These are phyloP conservation scores for Tigriopus californicus DNA, from an alignment of 2,888 invertebrate genomes.

Conservation along the genomic window DNA sequence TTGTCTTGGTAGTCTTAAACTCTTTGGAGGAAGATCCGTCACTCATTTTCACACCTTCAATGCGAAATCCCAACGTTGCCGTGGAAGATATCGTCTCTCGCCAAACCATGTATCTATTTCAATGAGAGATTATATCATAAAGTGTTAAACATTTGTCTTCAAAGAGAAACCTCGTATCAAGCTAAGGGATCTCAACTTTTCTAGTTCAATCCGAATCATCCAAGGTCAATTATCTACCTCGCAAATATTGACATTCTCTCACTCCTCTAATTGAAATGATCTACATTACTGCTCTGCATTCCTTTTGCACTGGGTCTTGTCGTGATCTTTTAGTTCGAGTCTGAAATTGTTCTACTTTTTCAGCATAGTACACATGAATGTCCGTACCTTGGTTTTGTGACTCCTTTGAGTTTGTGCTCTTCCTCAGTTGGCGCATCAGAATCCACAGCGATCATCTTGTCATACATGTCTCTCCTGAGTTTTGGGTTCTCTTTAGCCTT, in stretches of 20 bases:
- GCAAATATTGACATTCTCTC: too few species aligned
- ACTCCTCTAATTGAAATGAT: too few species aligned
- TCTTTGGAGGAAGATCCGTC: slow-evolving; percentile 83
- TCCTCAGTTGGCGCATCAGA: slow-evolving; percentile 69
- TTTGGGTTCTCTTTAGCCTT: slow-evolving; percentile 90
- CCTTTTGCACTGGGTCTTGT: too few species aligned
- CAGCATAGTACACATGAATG: too few species aligned
- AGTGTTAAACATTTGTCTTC: too few species aligned
- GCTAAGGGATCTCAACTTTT: too few species aligned
- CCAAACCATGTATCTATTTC: slow-evolving; percentile 62
- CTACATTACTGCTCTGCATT: too few species aligned
- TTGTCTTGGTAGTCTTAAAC: slow-evolving; percentile 77
- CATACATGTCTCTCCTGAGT: slow-evolving; percentile 67
- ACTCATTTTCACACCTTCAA: slow-evolving; percentile 66
- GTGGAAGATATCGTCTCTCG: slow-evolving; percentile 92
- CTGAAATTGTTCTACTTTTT: too few species aligned
- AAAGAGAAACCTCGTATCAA: too few species aligned
- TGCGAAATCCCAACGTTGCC: slow-evolving; percentile 84
- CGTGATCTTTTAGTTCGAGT: too few species aligned
- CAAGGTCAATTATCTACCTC: too few species aligned
- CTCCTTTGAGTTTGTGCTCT: slow-evolving; percentile 69
- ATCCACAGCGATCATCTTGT: slow-evolving; percentile 90
- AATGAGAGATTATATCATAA: neutral
- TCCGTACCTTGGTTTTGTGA: slow-evolving; percentile 67
- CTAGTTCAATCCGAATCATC: too few species aligned